Conservation (phyloP, 2,888 invertebrate species). For the Chesias legatella region DNA sequence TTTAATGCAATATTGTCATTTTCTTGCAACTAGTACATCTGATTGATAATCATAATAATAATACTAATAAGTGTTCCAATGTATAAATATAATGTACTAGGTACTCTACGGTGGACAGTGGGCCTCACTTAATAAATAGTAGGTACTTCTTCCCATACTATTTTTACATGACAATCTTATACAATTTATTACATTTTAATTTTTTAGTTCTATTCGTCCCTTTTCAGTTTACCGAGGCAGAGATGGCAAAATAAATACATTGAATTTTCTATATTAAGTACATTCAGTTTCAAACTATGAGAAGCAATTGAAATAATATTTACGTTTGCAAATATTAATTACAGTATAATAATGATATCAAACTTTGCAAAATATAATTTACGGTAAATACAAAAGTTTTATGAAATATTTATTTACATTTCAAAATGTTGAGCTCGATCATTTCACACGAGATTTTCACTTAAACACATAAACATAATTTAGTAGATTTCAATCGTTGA, state of each 20-base stretch:
- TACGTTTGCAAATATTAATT: no score
- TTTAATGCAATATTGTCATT: no score
- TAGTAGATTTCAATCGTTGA: background rate
- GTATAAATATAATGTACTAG: no score
- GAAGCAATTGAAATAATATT: background rate
- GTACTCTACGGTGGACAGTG: background rate
- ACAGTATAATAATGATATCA: no score
- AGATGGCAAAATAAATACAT: constrained; percentile 23
- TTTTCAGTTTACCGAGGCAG: constrained; percentile 42
- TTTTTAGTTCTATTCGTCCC: constrained; percentile 50
- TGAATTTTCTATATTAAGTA: constrained; percentile 10
- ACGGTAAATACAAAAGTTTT: background rate
- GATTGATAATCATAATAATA: no score
- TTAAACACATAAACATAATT: background rate
- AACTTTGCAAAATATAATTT: no score
- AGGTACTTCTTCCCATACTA: constrained; percentile 35
- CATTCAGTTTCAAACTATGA: background rate
- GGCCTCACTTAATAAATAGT: constrained; percentile 34
- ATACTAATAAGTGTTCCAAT: no score
- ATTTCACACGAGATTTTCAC: background rate
- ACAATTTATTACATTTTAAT: constrained; percentile 52
- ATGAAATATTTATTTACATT: constrained; percentile 4
- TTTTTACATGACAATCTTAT: constrained; percentile 51
- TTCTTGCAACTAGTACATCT: no score
- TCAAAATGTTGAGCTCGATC: background rate